Conservation (phyloP, 2,888 invertebrate genomes). For the Hemicrepidius hirtus region DNA sequence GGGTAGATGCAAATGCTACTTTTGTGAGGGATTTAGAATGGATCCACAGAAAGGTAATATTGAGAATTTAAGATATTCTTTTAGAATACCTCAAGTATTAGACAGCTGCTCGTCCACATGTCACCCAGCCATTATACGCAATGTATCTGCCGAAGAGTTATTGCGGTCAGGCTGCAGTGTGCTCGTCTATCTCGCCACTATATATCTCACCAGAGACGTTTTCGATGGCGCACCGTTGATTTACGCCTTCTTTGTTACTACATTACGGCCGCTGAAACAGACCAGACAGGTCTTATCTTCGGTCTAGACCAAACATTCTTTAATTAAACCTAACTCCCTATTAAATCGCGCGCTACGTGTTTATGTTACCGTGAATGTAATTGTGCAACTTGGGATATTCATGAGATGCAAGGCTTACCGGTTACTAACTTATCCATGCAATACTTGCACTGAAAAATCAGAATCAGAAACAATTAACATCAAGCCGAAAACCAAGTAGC, state of each 20-base stretch:
- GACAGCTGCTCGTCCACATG: conserved; percentile 58
- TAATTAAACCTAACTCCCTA: conserved; percentile 62
- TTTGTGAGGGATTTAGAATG: conserved; percentile 30
- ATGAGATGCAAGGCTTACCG: conserved; percentile 48
- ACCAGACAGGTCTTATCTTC: conserved; percentile 60
- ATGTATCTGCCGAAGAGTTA: conserved; percentile 66
- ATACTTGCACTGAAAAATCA: not conserved
- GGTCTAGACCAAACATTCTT: conserved; percentile 62
- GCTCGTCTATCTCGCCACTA: conserved; percentile 63
- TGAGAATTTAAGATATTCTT: conserved; percentile 49
- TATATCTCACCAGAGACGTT: conserved; percentile 64
- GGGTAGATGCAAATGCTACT: conserved; percentile 19
- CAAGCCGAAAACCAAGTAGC: too few relatives aligned
- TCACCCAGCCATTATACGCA: conserved; percentile 66
- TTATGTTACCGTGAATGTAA: conserved; percentile 57
- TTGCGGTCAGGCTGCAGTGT: conserved; percentile 64
- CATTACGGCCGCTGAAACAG: conserved; percentile 60
- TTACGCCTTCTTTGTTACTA: conserved; percentile 65
- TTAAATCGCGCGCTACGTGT: conserved; percentile 59
- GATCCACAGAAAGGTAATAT: conserved; percentile 30
- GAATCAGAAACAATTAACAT: not conserved
- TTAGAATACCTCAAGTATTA: conserved; percentile 52
- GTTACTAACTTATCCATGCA: conserved; percentile 2
- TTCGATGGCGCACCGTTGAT: conserved; percentile 65
- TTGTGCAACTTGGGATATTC: conserved; percentile 53